These are phyloP conservation scores for Pseudorhiza aurosa DNA, from an alignment of 30 jellyfish, hydroid and myxozoan species.

Conservation along the genomic window DNA sequence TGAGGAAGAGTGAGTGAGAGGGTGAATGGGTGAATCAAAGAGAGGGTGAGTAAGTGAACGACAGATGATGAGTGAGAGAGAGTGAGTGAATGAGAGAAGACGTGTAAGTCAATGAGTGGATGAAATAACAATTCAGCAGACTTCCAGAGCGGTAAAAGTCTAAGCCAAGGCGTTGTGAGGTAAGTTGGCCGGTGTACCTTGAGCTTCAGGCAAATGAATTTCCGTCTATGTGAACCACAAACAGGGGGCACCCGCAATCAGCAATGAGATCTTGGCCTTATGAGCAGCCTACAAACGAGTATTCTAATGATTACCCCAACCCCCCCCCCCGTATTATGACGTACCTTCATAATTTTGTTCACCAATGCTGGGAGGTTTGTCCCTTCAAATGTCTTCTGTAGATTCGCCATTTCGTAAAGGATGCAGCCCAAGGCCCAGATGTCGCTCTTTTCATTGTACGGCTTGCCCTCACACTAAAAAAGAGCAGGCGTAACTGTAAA, in stretches of 20 bases:
- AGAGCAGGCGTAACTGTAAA: too few relatives aligned
- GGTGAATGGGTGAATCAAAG: background rate
- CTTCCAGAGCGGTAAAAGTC: too few relatives aligned
- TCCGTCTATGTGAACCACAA: too few relatives aligned
- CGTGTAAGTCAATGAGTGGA: background rate
- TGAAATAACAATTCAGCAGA: too few relatives aligned
- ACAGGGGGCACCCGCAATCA: too few relatives aligned
- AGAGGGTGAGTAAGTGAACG: background rate
- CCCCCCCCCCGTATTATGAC: background rate
- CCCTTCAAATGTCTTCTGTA: constrained; percentile 92
- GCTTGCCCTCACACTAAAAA: constrained; percentile 96
- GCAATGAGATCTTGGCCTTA: too few relatives aligned
- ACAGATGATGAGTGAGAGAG: background rate
- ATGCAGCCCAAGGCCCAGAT: constrained; percentile 96
- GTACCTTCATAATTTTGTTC: constrained; percentile 87
- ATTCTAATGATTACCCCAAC: too few relatives aligned
- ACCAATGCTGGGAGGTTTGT: constrained; percentile 93
- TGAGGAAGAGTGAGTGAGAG: background rate
- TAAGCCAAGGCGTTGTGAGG: too few relatives aligned
- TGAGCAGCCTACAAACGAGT: too few relatives aligned
- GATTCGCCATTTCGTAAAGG: constrained; percentile 89
- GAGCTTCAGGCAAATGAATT: too few relatives aligned
- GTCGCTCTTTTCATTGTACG: constrained; percentile 92
- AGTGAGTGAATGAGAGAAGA: background rate
- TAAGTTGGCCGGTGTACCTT: too few relatives aligned